Conservation (phyloP, 1,140 invertebrate species). For the Ridgeia piscesae region DNA sequence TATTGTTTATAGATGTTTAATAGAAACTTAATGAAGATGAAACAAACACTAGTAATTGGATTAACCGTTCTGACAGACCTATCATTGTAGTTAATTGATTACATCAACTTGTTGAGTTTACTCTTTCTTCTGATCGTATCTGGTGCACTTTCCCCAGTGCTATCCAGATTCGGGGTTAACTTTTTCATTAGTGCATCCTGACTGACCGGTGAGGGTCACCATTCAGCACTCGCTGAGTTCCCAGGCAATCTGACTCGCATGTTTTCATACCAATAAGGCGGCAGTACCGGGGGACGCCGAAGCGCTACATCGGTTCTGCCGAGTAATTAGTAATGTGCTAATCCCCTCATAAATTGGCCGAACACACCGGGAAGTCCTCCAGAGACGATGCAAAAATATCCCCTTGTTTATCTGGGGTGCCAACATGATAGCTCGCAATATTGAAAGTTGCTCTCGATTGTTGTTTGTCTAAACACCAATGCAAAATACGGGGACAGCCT, state of each 20-base stretch:
- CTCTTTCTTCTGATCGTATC: not conserved
- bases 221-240: not conserved
- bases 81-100: not conserved
- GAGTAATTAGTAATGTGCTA: not conserved
- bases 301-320: not conserved
- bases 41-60: not conserved
- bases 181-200: not conserved
- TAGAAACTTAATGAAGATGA: not conserved
- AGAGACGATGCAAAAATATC: not conserved
- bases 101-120: not conserved
- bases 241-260: not conserved
- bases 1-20: not conserved
- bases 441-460: conserved; percentile 5
- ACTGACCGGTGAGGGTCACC: not conserved
- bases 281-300: not conserved
- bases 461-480: not conserved
- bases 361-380: not conserved
- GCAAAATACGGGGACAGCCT: not conserved
- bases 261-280: not conserved
- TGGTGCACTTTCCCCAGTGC: not conserved
- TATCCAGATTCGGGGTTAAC: not conserved
- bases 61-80: not conserved
- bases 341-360: not conserved
- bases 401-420: not conserved
- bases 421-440: not conserved